Base-by-base conservation (phyloP, 2,113 vertebrate species). In the Zeus faber region DNA sequence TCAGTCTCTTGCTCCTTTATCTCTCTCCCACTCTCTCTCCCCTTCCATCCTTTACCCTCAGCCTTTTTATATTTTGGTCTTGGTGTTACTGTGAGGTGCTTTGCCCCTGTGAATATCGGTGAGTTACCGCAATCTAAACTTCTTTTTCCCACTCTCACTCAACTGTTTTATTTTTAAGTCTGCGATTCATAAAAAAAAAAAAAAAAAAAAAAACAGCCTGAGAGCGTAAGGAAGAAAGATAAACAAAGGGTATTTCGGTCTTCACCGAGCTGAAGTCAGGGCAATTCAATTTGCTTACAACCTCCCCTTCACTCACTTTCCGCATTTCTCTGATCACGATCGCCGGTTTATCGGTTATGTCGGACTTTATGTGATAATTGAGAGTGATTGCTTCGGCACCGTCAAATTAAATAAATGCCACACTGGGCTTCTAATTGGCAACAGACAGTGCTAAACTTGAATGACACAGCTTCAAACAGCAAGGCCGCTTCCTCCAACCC, bases 371-470 rank as follows among this genome's bases (percentile, higher is more conserved):
- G 67, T 76, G 70, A 63, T 88, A 88, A 88, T 87, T 87, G 76
- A 83, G 78, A 82, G 58, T 62, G 82, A 87, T 82, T 77, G 72
- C 64, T 80, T 76, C 51, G 7, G 65, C 63, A 40, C 78, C 73
- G 79, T 88, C 79, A 82, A 73, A 86, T 88, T 81, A 83, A 86
- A 87, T 87, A 87, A 86, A 85, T 65, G 56, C 62, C 70, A 83
- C 71, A 51, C 76, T 70, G 54, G 57, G 46, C n/a, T 65, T 77
- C 65, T 86, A 85, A 88, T 89, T 88, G 78, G 75, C 79, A 74
- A 77, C 85, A 86, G 84, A 71, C 76, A 67, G 67, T 72, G 60
- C 56, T 72, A 46, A 47, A 72, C 73, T 76, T 77, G 58, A 85
- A 83, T 70, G 63, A 77, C 67, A 66, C 49, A 22, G 69, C 76